Evolutionary conservation across 2,888 invertebrate species (phyloP).

Genomic region (Cryptosula pallasiana): DNA sequence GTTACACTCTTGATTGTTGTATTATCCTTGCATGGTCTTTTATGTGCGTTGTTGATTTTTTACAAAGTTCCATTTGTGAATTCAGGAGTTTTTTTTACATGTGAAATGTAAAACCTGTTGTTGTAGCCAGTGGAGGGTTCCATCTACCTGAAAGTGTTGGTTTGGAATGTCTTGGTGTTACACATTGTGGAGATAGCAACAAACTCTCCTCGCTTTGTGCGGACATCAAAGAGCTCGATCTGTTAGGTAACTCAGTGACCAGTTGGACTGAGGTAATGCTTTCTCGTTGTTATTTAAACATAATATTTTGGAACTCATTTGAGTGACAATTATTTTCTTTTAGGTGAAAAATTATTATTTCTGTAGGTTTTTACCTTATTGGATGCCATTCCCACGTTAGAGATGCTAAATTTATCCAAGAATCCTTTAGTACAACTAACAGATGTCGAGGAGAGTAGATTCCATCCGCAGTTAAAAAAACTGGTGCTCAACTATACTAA

Average conservation of each 20-base stretch:
- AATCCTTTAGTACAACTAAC: conserved; percentile 61
- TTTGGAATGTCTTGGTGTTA: conserved; percentile 84
- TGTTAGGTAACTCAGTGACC: conserved; percentile 83
- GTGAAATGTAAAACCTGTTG: neutral
- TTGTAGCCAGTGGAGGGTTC: conserved; percentile 33
- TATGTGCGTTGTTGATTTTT: no score
- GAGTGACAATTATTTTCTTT: neutral
- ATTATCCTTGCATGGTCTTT: no score
- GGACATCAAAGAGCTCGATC: conserved; percentile 85
- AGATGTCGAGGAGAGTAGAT: neutral
- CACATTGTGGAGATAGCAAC: conserved; percentile 66
- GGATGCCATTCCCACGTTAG: conserved; percentile 78
- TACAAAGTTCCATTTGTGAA: no score
- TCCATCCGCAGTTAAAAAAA: conserved; percentile 56
- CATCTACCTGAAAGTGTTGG: conserved; percentile 60
- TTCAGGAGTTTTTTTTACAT: no score
- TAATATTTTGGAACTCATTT: neutral
- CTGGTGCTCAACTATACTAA: conserved; percentile 82
- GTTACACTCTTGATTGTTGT: no score
- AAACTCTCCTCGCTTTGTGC: conserved; percentile 47
- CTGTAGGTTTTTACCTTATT: conserved; percentile 75
- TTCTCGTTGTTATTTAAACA: no score
- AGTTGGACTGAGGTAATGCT: conserved; percentile 80
- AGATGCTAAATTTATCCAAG: conserved; percentile 86
- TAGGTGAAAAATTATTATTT: neutral